Conservation (phyloP, 2,888 invertebrate genomes). For the Prenolepis imparis region DNA sequence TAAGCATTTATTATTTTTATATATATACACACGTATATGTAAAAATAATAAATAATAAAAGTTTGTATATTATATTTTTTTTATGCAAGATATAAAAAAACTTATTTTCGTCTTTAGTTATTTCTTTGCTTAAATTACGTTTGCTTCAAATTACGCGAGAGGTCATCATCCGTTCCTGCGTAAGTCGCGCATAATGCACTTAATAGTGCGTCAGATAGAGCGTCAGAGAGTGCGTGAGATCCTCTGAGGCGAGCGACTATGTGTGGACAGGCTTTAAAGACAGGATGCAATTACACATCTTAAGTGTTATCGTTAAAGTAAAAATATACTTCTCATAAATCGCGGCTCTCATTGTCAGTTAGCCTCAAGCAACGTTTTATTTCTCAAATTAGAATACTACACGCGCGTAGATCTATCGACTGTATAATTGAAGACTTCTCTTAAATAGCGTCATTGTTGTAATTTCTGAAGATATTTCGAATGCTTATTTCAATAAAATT, state of each 20-base stretch:
- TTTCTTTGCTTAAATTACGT: background rate
- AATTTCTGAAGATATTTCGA: background rate
- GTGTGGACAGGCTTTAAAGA: conserved; percentile 73
- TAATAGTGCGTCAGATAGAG: conserved; percentile 52
- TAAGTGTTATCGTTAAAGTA: conserved; percentile 84
- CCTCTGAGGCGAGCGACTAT: conserved; percentile 31
- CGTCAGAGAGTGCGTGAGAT: conserved; percentile 72
- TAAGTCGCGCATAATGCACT: conserved; percentile 58
- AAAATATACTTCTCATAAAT: conserved; percentile 79
- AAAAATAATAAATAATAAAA: conserved; percentile 3
- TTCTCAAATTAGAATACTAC: conserved; percentile 15
- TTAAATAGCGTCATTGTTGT: background rate
- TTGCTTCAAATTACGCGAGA: background rate
- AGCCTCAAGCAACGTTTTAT: conserved; percentile 30
- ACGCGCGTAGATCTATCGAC: conserved; percentile 14
- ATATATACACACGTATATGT: too few relatives aligned
- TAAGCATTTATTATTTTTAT: too few relatives aligned
- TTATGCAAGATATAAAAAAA: background rate
- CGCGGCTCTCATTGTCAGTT: conserved; percentile 77
- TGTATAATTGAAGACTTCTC: background rate
- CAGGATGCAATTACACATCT: conserved; percentile 83
- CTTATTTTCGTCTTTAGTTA: background rate
- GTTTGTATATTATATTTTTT: background rate
- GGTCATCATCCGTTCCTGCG: conserved; percentile 37
- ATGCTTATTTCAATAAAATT: background rate